Percentiles rank a stretch among this genome's conserved stretches.
Conservation (phyloP, 30 jellyfish, hydroid and myxozoan species). For the Cassiopea andromeda region DNA sequence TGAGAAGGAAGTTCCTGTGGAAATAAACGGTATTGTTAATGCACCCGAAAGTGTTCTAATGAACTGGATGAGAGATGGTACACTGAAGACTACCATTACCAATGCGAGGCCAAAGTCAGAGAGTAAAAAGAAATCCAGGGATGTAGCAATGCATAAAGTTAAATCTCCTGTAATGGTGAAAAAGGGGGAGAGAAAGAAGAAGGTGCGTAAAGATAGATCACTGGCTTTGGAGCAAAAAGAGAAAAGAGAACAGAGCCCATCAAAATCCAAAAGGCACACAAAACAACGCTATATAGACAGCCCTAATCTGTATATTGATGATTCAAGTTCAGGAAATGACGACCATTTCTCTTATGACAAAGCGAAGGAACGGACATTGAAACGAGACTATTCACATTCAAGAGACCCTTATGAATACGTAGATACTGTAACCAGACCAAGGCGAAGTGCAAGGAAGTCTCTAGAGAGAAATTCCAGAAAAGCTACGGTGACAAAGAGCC, state of each 20-base stretch:
- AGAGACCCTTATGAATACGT: conserved; percentile 54
- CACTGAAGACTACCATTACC: conserved; percentile 18
- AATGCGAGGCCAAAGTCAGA: conserved; percentile 13
- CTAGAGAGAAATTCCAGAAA: background rate
- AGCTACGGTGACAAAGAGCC: background rate
- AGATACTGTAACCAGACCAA: conserved; percentile 48
- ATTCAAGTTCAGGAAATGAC: conserved; percentile 10
- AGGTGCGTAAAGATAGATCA: background rate
- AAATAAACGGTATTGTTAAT: conserved; percentile 49
- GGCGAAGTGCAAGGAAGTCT: background rate
- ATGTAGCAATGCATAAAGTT: background rate
- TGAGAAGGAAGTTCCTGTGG: conserved; percentile 51
- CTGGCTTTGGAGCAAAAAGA: background rate
- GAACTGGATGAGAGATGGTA: conserved; percentile 61
- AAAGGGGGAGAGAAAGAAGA: background rate
- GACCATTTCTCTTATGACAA: background rate
- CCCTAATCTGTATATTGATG: background rate
- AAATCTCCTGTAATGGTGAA: background rate
- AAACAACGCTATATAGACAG: background rate
- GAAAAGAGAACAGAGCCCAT: background rate
- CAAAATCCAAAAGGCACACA: background rate
- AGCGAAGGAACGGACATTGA: background rate
- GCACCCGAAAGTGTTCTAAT: conserved; percentile 67
- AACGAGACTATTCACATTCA: conserved; percentile 68
- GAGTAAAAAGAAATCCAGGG: background rate